Conservation (phyloP, 2,113 vertebrate species). For the Malurus elegans region DNA sequence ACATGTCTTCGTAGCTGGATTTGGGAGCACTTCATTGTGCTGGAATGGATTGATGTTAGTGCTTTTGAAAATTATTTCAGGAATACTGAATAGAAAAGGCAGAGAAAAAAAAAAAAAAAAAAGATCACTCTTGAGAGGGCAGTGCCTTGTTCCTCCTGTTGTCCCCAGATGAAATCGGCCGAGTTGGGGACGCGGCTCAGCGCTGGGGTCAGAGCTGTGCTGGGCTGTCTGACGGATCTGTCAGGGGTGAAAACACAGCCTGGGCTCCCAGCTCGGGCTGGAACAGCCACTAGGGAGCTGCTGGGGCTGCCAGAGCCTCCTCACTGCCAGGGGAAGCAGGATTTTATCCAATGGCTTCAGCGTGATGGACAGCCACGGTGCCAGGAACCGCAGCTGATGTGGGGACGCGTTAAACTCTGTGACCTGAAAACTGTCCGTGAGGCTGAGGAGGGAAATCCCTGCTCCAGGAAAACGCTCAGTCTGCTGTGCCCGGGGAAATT, state of each 20-base stretch:
- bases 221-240: background rate
- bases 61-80: background rate
- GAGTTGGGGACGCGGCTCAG: background rate
- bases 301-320: background rate
- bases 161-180: rapidly evolving
- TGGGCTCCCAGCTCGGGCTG: background rate
- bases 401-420: background rate
- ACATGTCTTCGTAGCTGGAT: background rate
- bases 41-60: background rate
- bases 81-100: background rate
- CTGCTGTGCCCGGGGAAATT: background rate
- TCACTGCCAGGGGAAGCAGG: background rate
- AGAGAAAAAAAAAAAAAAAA: background rate
- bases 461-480: background rate
- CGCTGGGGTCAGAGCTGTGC: background rate
- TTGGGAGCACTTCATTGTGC: background rate
- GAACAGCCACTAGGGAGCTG: background rate
- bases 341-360: background rate
- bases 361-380: background rate
- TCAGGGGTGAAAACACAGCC: rapidly evolving
- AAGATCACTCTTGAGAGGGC: background rate
- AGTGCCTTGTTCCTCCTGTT: background rate
- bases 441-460: background rate
- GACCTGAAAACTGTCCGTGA: background rate
- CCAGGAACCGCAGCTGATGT: background rate